A percentile compares a stretch with the other conserved stretches of the same genome.
Evolutionary conservation across 2,113 vertebrate species (phyloP).

Genomic region (Lasiurus cinereus): DNA sequence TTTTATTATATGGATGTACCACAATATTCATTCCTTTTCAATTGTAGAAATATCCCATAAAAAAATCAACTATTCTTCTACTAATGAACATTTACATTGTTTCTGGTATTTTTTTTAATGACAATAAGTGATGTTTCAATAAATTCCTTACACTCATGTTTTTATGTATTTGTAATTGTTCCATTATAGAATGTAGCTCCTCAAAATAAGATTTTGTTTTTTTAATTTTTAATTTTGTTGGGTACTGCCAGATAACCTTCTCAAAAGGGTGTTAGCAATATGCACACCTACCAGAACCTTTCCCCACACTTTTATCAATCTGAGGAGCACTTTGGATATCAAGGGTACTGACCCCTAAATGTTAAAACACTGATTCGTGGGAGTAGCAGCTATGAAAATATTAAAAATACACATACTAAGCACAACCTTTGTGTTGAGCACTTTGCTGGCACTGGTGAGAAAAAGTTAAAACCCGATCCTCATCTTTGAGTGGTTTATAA

Average conservation of each 20-base stretch:
- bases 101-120: not conserved
- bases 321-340: not conserved
- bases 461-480: not conserved
- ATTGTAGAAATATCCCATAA: not conserved
- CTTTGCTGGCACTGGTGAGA: not conserved
- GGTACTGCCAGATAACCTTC: not conserved
- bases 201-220: not conserved
- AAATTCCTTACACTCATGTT: not conserved
- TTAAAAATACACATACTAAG: not conserved
- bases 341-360: not conserved
- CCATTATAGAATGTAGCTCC: not conserved
- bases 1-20: not conserved
- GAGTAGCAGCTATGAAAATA: not conserved
- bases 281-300: not conserved
- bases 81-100: not conserved
- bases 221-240: conserved; percentile 8
- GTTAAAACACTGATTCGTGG: not conserved
- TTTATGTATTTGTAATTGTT: not conserved
- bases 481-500: not conserved
- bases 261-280: not conserved
- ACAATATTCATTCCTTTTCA: conserved; percentile 4
- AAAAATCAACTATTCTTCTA: not conserved
- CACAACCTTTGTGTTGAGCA: not conserved
- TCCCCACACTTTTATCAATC: not conserved
- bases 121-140: not conserved